phyloP scores from a whole-genome alignment of 2,888 invertebrate species.

The Rotaria magnacalcarata region DNA sequence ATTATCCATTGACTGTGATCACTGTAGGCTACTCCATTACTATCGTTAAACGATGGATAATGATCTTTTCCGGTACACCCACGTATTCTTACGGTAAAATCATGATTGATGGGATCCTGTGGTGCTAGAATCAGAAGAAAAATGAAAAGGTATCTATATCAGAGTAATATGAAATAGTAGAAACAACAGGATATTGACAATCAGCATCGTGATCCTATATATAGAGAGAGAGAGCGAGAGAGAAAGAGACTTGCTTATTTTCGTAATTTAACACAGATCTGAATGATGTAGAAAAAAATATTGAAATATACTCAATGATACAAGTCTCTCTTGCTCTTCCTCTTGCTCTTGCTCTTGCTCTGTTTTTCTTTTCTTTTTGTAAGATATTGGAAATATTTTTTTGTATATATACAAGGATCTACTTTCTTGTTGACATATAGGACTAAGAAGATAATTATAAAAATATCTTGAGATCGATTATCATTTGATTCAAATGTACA shows the following conservation, averaged over 20 bases:
- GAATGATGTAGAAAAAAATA: background rate
- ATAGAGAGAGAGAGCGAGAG: too few species aligned
- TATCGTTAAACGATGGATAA: background rate
- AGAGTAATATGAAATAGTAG: background rate
- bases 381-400: background rate
- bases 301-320: background rate
- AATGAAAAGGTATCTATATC: background rate
- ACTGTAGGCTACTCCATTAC: background rate
- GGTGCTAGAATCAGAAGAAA: background rate
- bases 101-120: background rate
- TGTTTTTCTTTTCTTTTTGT: too few species aligned
- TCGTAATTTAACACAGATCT: background rate
- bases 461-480: background rate
- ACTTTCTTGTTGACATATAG: background rate
- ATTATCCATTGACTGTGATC: constrained; percentile 20
- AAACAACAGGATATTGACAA: background rate
- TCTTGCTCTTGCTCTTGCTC: too few species aligned
- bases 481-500: background rate
- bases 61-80: background rate
- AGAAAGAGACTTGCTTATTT: background rate
- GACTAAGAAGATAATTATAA: background rate
- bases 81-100: background rate
- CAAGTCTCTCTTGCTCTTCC: too few species aligned
- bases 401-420: background rate
- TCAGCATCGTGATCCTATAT: background rate